A percentile compares a stretch with the other conserved stretches of the same genome.
Evolutionary conservation across 2,113 vertebrate species (phyloP).

Genomic region (Ictalurus furcatus): DNA sequence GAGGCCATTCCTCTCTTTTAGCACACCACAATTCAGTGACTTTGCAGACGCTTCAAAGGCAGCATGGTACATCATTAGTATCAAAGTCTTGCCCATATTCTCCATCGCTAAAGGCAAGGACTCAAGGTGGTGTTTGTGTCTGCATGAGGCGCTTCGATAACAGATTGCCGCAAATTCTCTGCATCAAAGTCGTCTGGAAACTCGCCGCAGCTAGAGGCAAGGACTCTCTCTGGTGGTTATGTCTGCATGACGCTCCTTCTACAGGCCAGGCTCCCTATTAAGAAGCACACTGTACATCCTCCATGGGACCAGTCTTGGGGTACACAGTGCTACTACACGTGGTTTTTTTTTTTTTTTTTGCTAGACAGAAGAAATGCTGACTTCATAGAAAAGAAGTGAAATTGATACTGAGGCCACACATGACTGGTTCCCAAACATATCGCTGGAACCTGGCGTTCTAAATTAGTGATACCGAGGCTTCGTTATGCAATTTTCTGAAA

Average conservation of each 20-base stretch:
- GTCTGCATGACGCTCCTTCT: constrained; percentile 20
- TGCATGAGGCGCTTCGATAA: constrained; percentile 19
- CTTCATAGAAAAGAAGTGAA: background rate
- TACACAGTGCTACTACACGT: background rate
- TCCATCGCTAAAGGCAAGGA: constrained; percentile 36
- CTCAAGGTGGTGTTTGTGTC: constrained; percentile 27
- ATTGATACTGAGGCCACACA: background rate
- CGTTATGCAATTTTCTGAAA: constrained; percentile 8
- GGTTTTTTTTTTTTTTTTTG: background rate
- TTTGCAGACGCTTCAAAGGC: constrained; percentile 33
- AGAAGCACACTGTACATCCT: constrained; percentile 2
- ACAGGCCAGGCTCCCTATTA: background rate
- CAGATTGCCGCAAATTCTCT: background rate
- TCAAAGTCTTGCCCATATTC: constrained; percentile 23
- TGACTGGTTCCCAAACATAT: constrained; percentile 1
- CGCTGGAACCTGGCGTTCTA: background rate
- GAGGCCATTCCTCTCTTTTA: constrained; percentile 7
- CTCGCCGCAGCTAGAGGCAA: constrained; percentile 32
- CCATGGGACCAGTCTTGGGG: background rate
- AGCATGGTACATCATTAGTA: constrained; percentile 25
- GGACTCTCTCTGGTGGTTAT: constrained; percentile 17
- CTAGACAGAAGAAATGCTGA: constrained; percentile 17
- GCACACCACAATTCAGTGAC: constrained; percentile 28
- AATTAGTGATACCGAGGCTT: background rate
- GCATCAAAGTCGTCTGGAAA: constrained; percentile 12